A percentile compares a stretch with the other conserved stretches of the same genome.
phyloP scores from a whole-genome alignment of 1,140 invertebrate genomes.

The Parapsyche elsis region DNA sequence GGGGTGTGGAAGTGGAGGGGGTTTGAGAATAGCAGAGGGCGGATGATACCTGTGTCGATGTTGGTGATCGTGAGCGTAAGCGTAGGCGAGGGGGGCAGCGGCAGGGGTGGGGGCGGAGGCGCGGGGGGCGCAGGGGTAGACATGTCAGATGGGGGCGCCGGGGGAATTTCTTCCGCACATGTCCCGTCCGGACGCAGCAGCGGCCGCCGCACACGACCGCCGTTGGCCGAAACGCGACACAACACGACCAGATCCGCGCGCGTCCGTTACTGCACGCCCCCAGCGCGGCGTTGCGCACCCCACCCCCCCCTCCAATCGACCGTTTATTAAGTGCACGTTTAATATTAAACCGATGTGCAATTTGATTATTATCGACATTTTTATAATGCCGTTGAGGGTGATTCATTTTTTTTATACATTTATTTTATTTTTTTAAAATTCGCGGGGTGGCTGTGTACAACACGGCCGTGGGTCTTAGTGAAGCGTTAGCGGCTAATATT shows the following conservation, averaged over 20 bases:
- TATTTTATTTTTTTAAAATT: too few relatives aligned
- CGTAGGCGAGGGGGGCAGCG: slow-evolving; percentile 60
- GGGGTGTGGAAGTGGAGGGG: neutral
- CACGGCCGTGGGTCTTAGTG: too few relatives aligned
- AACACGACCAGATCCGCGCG: neutral
- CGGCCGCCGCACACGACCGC: neutral
- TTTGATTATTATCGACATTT: too few relatives aligned
- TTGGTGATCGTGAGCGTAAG: too few relatives aligned
- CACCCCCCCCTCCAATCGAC: neutral
- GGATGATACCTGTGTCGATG: slow-evolving; percentile 57
- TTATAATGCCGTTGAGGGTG: too few relatives aligned
- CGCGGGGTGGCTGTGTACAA: too few relatives aligned
- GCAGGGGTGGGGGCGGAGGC: slow-evolving; percentile 59
- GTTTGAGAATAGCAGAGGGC: neutral
- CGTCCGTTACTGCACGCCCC: neutral
- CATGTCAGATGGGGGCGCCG: slow-evolving; percentile 55
- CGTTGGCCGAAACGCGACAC: neutral
- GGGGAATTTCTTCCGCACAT: neutral
- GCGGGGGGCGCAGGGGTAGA: slow-evolving; percentile 59
- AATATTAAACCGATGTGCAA: too few relatives aligned
- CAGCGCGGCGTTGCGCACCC: neutral
- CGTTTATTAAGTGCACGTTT: neutral
- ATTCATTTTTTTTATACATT: too few relatives aligned
- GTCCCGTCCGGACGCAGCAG: neutral
- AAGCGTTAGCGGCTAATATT: too few relatives aligned